Evolutionary conservation across 64 coral and sea anemone genomes (phyloP).

Genomic region (Exaiptasia diaphana): DNA sequence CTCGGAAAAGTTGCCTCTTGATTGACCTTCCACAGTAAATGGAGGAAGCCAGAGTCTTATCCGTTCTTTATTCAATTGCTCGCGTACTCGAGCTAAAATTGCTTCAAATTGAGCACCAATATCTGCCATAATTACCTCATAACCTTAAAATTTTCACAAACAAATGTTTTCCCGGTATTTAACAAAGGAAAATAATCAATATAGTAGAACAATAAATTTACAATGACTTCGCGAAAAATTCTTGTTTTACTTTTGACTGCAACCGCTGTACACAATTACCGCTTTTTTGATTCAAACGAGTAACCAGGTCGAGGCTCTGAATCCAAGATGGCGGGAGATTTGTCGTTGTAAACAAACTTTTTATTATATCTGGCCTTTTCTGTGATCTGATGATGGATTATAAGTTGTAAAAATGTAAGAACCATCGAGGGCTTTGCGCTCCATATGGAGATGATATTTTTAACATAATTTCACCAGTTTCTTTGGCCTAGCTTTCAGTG

Average conservation of each 20-base stretch:
- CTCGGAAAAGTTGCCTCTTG: slow-evolving; percentile 53
- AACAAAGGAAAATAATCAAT: background rate
- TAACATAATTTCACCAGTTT: too few relatives aligned
- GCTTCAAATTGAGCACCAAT: slow-evolving; percentile 28
- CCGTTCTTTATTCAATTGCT: slow-evolving; percentile 60
- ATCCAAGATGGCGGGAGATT: slow-evolving; percentile 38
- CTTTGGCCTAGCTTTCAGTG: too few relatives aligned
- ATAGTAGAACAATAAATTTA: background rate
- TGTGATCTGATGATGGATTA: too few relatives aligned
- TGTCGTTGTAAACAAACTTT: background rate
- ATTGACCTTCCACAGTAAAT: slow-evolving; percentile 34
- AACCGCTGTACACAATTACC: slow-evolving; percentile 33
- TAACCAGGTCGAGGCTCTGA: background rate
- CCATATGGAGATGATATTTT: too few relatives aligned
- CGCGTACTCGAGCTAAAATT: slow-evolving; percentile 46
- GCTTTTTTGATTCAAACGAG: too few relatives aligned
- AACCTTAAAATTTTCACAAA: too few relatives aligned
- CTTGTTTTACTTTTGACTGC: slow-evolving; percentile 8
- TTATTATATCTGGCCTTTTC: too few relatives aligned
- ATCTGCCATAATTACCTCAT: slow-evolving; percentile 43
- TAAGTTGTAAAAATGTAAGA: too few relatives aligned
- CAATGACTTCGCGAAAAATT: slow-evolving; percentile 8
- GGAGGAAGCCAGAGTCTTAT: slow-evolving; percentile 72
- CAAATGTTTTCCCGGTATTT: too few relatives aligned
- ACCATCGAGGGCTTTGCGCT: too few relatives aligned